Evolutionary conservation across 2,797 vertebrate genomes (phyloP).

Genomic region (Thripadectes ignobilis): DNA sequence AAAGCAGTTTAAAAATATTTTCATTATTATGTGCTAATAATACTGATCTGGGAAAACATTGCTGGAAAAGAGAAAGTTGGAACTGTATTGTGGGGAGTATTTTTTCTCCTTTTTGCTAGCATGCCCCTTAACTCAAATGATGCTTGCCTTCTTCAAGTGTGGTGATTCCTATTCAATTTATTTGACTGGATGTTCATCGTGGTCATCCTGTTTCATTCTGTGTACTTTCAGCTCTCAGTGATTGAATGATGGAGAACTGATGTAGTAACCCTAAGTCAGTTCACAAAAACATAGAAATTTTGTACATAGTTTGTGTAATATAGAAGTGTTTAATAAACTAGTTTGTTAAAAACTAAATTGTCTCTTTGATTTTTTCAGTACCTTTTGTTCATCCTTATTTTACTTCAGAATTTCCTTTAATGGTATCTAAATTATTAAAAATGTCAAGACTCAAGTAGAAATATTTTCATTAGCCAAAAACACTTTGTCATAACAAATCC

Average conservation of each 20-base stretch:
- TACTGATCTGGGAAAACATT: neutral
- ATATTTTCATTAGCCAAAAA: neutral
- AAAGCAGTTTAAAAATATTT: neutral
- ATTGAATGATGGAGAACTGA: neutral
- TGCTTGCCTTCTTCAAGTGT: neutral
- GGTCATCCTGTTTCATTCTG: neutral
- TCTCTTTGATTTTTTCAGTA: neutral
- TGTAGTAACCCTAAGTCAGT: neutral
- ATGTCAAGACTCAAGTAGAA: neutral
- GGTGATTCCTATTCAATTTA: neutral
- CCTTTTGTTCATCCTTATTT: neutral
- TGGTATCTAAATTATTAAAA: neutral
- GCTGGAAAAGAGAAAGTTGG: neutral
- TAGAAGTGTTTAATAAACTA: neutral
- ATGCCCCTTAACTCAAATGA: neutral
- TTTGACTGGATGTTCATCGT: neutral
- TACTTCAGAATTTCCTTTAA: neutral
- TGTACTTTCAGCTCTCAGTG: neutral
- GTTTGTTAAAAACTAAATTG: neutral
- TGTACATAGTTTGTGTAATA: neutral
- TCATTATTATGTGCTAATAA: neutral
- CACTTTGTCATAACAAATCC: neutral
- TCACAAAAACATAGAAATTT: neutral
- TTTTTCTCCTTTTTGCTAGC: neutral
- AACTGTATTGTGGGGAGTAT: neutral